Evolutionary conservation across 2,113 vertebrate species (phyloP).

Genomic region (Excalfactoria chinensis): DNA sequence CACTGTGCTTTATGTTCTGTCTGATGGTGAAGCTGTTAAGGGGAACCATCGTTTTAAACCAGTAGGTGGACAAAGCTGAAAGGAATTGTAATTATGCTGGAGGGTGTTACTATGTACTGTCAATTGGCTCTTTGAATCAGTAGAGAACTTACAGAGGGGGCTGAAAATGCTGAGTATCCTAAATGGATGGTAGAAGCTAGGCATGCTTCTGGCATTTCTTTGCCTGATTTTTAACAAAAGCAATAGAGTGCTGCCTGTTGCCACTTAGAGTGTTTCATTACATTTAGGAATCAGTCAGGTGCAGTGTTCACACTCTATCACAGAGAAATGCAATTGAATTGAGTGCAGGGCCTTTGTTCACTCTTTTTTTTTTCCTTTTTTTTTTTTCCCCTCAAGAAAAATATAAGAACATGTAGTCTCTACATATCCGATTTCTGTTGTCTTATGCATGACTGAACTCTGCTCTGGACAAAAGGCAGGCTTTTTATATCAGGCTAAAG

Average conservation of each 20-base stretch:
- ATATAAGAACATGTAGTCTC: conserved; percentile 19
- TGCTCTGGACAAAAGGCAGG: not conserved
- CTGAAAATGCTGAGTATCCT: conserved; percentile 1
- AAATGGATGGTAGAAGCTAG: not conserved
- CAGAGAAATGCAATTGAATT: conserved; percentile 36
- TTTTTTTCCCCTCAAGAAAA: not conserved
- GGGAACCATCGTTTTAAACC: not conserved
- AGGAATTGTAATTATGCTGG: not conserved
- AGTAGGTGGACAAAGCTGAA: conserved; percentile 1
- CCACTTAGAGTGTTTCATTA: conserved; percentile 38
- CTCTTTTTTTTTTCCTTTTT: not conserved
- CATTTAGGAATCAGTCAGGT: conserved; percentile 48
- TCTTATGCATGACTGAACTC: conserved; percentile 57
- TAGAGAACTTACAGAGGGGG: not conserved
- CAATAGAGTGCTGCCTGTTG: conserved; percentile 19
- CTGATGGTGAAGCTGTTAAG: not conserved
- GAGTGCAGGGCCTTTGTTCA: conserved; percentile 50
- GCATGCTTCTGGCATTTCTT: not conserved
- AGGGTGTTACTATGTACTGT: not conserved
- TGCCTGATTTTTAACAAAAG: conserved; percentile 49
- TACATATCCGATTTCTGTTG: conserved; percentile 43
- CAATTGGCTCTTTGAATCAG: conserved; percentile 14
- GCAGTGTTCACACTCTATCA: conserved; percentile 45
- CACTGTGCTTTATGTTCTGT: not conserved
- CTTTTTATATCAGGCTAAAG: conserved; percentile 44